Base-by-base conservation (phyloP, 2,113 vertebrate species). In the Potamarius usumacintae region DNA sequence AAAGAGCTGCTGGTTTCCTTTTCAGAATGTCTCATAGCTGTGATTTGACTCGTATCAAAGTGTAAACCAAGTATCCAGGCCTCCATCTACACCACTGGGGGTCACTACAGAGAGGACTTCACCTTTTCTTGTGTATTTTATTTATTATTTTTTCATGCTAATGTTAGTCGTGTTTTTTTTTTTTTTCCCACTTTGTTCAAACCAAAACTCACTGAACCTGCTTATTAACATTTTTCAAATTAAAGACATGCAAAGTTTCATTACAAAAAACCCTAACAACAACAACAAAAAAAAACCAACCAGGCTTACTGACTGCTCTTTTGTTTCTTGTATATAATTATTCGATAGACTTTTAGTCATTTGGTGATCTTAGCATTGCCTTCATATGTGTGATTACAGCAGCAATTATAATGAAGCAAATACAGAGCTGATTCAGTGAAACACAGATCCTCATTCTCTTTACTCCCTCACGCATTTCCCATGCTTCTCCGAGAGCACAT, bases 1-100 rank as follows among this genome's bases (percentile, higher is more conserved):
- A 58, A 92, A 91, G 88, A 48, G 62, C 83, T 85, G 69, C 65
- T 90, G 85, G 77, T 69, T 20, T 79, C 50, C 20, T 7, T 63
- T 53, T 27, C 50, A 79, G 48, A 78, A 79, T 53, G 42, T 85
- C n/a, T 55, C n/a, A 53, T 30, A 53, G 57, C 80, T 82, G 67
- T 76, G 50, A 80, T 77, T 42, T 80, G 27, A 67, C 74, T 78
- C 14, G n/a, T 86, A n/a, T 79, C 4, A 65, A 34, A 27, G 52
- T 17, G 22, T 79, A 11, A 50, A 42, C 42, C 42, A 53, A 53
- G 10, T 11, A 22, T 52, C 30, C 52, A 57, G 30, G 0, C 7
- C 14, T 48, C 48, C 7, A 20, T 77, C 69, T 83, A 5, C 52
- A 25, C 87, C 87, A 88, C 87, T 88, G 30, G 87, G 60, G 82